Evolutionary conservation across 2,113 vertebrate species (phyloP), one percentile per base, ranked within the genome.

Genomic region (Cepphus grylle): DNA sequence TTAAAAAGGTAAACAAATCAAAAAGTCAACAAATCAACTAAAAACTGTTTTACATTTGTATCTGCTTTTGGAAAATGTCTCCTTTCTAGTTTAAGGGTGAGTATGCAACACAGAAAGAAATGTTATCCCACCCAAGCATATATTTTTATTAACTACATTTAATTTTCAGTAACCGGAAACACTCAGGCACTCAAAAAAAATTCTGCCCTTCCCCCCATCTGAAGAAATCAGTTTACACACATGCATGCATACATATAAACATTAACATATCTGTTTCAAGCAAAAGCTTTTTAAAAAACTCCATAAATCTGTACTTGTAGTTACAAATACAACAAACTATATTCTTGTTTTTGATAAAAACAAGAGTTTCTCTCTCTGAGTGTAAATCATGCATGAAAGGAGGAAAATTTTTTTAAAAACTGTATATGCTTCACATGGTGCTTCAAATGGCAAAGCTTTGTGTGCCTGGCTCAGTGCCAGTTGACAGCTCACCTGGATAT

Each of bases 401-500:
- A 96, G 93, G 94, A 96, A 97, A 56, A 94, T 98, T 97, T 96
- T 87, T 77, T 59, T 47, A 9, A 47, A 47, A 97, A 97, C 96
- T 98, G 97, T 96, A 98, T 97, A 98, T 97, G 97, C 97, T 98
- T 98, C 98, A 98, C 98, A 98, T 98, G 97, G 97, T 94, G 81
- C 47, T 96, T 83, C 90, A 97, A 96, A 96, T 90, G 93, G 81
- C 95, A 91, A 97, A 95, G 94, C 97, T 93, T 98, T 98, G 98
- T 97, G 97, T 99, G 99, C 97, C 98, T 99, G 99, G 98, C 98
- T 97, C 96, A 26, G 95, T 56, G 98, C 98, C 99, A 99, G 98
- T 93, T 98, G 98, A 98, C 98, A 98, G 98, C 98, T 99, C 99
- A 99, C 98, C 98, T 49, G 47, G 47, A 21, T 49, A 98, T 98